A percentile compares a stretch with the other conserved stretches of the same genome.
Conservation (phyloP, 1,140 invertebrate genomes). For the Drosophila carrolli region DNA sequence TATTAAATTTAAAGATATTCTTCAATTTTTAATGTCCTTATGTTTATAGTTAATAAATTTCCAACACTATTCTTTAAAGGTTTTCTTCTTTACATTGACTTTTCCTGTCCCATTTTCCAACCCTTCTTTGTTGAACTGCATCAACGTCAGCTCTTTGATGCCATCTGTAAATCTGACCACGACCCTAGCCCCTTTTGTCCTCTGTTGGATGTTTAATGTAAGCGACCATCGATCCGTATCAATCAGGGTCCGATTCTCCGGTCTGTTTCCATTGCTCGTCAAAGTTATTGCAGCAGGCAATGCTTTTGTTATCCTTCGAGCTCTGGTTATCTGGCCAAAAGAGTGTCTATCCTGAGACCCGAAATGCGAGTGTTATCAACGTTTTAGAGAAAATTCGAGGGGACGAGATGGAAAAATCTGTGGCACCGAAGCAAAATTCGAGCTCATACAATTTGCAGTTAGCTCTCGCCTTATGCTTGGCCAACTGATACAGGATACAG, state of each 20-base stretch:
- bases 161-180: conserved; percentile 22
- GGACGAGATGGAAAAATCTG: conserved; percentile 11
- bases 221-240: conserved; percentile 59
- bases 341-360: conserved; percentile 42
- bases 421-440: conserved; percentile 63
- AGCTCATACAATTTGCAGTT: conserved; percentile 78
- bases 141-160: conserved; percentile 13
- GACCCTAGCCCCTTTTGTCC: background rate
- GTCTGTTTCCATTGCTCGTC: conserved; percentile 42
- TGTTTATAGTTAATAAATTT: too few relatives aligned
- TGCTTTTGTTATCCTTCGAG: conserved; percentile 44
- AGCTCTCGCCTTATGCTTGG: conserved; percentile 69
- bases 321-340: conserved; percentile 11
- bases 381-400: conserved; percentile 57
- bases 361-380: conserved; percentile 66
- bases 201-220: conserved; percentile 11
- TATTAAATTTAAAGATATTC: background rate
- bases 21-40: too few relatives aligned
- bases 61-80: too few relatives aligned
- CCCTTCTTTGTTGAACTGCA: conserved; percentile 9
- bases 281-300: conserved; percentile 67
- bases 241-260: conserved; percentile 46
- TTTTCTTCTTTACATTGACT: background rate
- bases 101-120: background rate
- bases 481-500: conserved; percentile 63